Percentiles rank a stretch among this genome's conserved stretches.
Conservation (phyloP, 2,797 vertebrate genomes). For the Oryzias sinensis region DNA sequence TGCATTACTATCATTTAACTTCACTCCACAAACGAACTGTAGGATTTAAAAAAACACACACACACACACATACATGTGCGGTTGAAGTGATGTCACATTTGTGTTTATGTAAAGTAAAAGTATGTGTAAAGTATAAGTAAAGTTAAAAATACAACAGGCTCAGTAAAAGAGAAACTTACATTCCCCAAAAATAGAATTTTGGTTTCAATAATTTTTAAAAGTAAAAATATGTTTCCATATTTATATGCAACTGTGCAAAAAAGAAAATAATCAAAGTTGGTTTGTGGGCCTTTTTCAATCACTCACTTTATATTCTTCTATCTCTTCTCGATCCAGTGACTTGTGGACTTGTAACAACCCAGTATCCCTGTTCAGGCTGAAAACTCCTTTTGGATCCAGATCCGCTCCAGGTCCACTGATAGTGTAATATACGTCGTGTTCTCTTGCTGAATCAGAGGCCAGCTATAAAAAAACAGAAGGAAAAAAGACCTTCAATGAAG, state of each 20-base stretch:
- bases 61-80: background rate
- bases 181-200: too few species aligned
- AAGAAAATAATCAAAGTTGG: background rate
- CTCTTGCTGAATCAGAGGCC: constrained; percentile 41
- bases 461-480: constrained; percentile 42
- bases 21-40: background rate
- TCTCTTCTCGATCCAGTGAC: constrained; percentile 61
- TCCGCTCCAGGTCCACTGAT: constrained; percentile 53
- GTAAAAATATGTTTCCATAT: too few species aligned
- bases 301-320: constrained; percentile 46
- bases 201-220: too few species aligned
- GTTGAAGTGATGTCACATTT: too few species aligned
- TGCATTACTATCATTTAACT: too few species aligned
- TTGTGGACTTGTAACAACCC: constrained; percentile 38
- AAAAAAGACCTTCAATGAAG: background rate
- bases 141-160: too few species aligned
- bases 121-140: too few species aligned
- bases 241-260: too few species aligned
- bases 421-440: constrained; percentile 22
- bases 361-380: rapidly evolving
- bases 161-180: too few species aligned
- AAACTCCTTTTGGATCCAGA: constrained; percentile 14
- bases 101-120: too few species aligned
- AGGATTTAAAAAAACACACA: background rate
- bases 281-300: background rate